phyloP scores from a whole-genome alignment of 2,797 vertebrate species.

The Falco peregrinus region DNA sequence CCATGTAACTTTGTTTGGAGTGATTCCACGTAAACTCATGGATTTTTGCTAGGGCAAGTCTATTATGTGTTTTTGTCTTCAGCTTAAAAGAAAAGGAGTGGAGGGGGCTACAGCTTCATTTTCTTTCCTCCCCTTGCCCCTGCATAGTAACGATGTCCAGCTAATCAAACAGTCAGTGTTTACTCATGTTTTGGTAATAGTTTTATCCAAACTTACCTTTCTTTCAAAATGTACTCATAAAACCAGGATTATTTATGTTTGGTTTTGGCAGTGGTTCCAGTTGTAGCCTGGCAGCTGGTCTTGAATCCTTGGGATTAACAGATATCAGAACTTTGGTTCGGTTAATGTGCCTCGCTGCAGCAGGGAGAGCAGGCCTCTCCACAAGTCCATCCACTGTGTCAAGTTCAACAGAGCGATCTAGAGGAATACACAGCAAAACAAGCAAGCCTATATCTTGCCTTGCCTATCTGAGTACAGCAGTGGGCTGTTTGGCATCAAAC shows the following conservation, averaged over 20 bases:
- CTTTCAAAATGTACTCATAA: background rate
- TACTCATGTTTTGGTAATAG: background rate
- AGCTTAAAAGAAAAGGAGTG: background rate
- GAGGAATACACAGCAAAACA: conserved; percentile 85
- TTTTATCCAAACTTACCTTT: background rate
- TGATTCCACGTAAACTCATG: background rate
- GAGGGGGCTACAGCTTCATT: background rate
- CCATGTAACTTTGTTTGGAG: background rate
- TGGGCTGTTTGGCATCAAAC: conserved; percentile 96
- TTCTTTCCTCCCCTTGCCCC: background rate
- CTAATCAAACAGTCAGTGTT: background rate
- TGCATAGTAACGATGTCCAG: background rate
- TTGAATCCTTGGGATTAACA: conserved; percentile 93
- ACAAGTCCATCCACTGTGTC: conserved; percentile 79
- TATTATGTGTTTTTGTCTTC: background rate
- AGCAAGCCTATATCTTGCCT: conserved; percentile 97
- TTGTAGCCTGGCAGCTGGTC: conserved; percentile 94
- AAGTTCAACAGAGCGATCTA: conserved; percentile 81
- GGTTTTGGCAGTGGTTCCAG: conserved; percentile 87
- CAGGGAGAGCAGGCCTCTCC: conserved; percentile 93
- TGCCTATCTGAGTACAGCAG: conserved; percentile 96
- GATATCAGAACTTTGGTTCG: conserved; percentile 96
- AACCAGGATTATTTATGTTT: background rate
- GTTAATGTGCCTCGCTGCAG: conserved; percentile 96
- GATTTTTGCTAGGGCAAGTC: background rate